Evolutionary conservation across 2,113 vertebrate species (phyloP).

Genomic region (Tautogolabrus adspersus): DNA sequence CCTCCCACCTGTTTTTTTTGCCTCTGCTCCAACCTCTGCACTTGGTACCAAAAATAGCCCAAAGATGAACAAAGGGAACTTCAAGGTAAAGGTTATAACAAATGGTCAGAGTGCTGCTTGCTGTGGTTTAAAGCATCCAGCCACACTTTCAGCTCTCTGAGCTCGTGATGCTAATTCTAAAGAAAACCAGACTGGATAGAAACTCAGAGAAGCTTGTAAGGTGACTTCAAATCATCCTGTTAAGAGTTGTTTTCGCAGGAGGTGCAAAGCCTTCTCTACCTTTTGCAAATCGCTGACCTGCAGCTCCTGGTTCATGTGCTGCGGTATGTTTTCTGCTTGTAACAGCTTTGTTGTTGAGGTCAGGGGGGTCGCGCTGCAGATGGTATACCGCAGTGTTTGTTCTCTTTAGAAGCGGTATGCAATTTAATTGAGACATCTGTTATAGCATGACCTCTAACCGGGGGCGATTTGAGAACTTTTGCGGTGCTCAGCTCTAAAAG

Average conservation of each 20-base stretch:
- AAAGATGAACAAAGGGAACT: background rate
- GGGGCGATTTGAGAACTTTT: no score
- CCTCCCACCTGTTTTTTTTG: no score
- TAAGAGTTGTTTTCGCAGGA: background rate
- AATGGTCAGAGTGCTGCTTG: no score
- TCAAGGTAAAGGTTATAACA: no score
- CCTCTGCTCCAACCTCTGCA: background rate
- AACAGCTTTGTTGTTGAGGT: constrained; percentile 3
- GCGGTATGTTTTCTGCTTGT: background rate
- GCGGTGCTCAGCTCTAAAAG: no score
- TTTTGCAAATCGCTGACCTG: background rate
- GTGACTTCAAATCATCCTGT: background rate
- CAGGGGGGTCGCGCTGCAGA: background rate
- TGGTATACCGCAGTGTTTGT: background rate
- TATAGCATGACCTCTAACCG: constrained; percentile 1
- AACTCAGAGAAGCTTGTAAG: background rate
- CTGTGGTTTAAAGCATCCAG: no score
- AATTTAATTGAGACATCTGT: background rate
- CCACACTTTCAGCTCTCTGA: no score
- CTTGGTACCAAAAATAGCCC: background rate
- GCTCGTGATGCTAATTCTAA: background rate
- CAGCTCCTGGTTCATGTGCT: background rate
- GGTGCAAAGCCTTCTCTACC: background rate
- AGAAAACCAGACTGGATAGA: background rate
- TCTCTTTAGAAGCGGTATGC: background rate